A percentile compares a stretch with the other conserved stretches of the same genome.
These are phyloP conservation scores for Nannospalax galili DNA, from an alignment of 2,113 vertebrate species.

Conservation along the genomic window DNA sequence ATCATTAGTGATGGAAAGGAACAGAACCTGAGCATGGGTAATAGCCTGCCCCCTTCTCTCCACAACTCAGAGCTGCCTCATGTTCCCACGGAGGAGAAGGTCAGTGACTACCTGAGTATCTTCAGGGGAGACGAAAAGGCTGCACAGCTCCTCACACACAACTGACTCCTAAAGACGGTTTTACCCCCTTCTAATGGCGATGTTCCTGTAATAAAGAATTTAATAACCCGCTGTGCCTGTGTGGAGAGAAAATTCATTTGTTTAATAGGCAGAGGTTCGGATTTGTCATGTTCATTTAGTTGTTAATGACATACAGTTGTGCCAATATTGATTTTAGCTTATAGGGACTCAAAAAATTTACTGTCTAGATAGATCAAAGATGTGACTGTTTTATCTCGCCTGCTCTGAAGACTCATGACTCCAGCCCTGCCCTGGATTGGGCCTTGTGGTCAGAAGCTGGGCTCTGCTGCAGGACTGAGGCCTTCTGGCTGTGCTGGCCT, in stretches of 20 bases:
- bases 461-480: fast-evolving
- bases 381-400: constrained; percentile 74
- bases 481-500: fast-evolving
- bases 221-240: constrained; percentile 87
- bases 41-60: neutral
- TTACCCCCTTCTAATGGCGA: constrained; percentile 66
- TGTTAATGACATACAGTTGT: constrained; percentile 90
- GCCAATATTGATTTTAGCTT: constrained; percentile 92
- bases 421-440: neutral
- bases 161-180: constrained; percentile 49
- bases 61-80: fast-evolving
- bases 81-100: neutral
- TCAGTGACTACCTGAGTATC: fast-evolving
- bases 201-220: constrained; percentile 86
- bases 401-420: constrained; percentile 61
- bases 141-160: neutral
- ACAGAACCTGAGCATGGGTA: fast-evolving
- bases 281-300: constrained; percentile 90
- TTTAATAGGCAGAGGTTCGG: constrained; percentile 89
- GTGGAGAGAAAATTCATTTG: constrained; percentile 87
- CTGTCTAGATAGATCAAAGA: constrained; percentile 86
- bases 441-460: no score
- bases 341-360: constrained; percentile 90
- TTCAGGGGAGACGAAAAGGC: neutral
- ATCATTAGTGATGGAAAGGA: fast-evolving